Percentiles rank a stretch among this genome's conserved stretches.
Conservation (phyloP, 2,797 vertebrate genomes). For the Australoheros facetus region DNA sequence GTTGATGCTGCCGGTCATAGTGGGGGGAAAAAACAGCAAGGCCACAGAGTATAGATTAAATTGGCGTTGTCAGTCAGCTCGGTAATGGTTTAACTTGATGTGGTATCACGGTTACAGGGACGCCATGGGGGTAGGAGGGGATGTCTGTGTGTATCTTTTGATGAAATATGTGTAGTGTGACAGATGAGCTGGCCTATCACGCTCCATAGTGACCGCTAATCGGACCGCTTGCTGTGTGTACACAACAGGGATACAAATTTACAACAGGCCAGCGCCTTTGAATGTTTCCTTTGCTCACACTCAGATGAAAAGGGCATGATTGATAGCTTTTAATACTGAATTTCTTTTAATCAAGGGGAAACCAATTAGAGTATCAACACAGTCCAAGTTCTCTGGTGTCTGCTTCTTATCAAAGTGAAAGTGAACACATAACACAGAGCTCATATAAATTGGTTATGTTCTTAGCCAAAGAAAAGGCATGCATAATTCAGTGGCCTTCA, state of each 20-base stretch:
- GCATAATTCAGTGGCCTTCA: constrained; percentile 56
- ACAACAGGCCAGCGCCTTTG: background rate
- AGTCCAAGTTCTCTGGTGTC: background rate
- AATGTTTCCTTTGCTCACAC: constrained; percentile 16
- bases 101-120: constrained; percentile 41
- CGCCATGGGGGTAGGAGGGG: constrained; percentile 2
- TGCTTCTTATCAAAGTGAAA: constrained; percentile 33
- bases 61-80: constrained; percentile 17
- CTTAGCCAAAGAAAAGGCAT: constrained; percentile 36
- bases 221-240: constrained; percentile 3
- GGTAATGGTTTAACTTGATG: constrained; percentile 55
- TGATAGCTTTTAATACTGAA: constrained; percentile 10
- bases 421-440: constrained; percentile 8
- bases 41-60: constrained; percentile 33
- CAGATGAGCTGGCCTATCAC: constrained; percentile 33
- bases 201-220: constrained; percentile 39
- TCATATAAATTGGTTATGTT: constrained; percentile 12
- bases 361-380: constrained; percentile 32
- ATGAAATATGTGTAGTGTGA: constrained; percentile 37
- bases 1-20: background rate
- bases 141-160: constrained; percentile 34
- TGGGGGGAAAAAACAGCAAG: background rate
- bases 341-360: constrained; percentile 14
- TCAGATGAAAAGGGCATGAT: constrained; percentile 14
- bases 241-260: constrained; percentile 35